Evolutionary conservation across 2,888 invertebrate genomes (phyloP), one percentile per base, ranked within the genome.

Genomic region (Schrankia costaestrigalis): DNA sequence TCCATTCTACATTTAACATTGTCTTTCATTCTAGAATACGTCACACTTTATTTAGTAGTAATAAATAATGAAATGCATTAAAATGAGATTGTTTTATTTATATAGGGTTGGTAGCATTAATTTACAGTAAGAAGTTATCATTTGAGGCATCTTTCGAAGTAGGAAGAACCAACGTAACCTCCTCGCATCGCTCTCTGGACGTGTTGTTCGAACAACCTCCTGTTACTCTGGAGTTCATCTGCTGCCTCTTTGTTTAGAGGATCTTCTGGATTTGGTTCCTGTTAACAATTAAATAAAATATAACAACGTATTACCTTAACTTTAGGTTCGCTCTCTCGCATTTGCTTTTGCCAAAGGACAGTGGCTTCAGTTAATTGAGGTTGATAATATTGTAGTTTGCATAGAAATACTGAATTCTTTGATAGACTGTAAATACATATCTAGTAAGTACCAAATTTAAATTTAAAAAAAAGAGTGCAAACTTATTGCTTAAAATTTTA

Each of bases 241-340:
- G 99, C 98, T 8, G 98, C 98, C 85, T 99, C 98, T 87, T 98
- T 98, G 82, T 99, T 99, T 56, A 99, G 81, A 6, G 98, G 99
- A 89, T 99, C 99, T 85, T 99, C 98, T 1, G 98, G 97, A 86
- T 99, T 99, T 27, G 98, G 99, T 88, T 99, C 99, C 97, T 97
- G 66, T n/a, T 18, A 31, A 31, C 5, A 17, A 22, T 5, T 12
- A 23, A 11, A 11, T 26, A 2, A n/a, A 14, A 10, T 1, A 8
- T 8, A 25, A 17, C 9, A n/a, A n/a, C n/a, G n/a, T n/a, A n/a
- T n/a, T n/a, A n/a, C n/a, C n/a, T n/a, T 9, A 24, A 11, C 3
- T n/a, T 7, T 22, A 8, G 27, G 10, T 21, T 9, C 10, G 12
- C 9, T 21, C 6, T 9, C 3, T 12, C n/a, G n/a, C n/a, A n/a